Evolutionary conservation across 2,797 vertebrate genomes (phyloP).

Genomic region (Diglossa cyanea): DNA sequence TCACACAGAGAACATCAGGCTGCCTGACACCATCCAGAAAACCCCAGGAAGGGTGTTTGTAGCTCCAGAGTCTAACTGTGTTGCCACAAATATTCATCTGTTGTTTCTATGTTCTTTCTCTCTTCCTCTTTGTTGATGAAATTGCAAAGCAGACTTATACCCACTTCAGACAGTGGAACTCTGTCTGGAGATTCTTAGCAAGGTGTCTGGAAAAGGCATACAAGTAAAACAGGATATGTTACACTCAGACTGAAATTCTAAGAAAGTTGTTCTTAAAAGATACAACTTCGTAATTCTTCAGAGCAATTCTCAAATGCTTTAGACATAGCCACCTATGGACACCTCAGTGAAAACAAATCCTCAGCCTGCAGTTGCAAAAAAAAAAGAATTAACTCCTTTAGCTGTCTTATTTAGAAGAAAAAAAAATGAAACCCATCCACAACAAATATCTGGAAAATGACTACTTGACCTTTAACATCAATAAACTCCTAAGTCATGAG

Average conservation of each 20-base stretch:
- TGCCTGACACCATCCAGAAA: not conserved
- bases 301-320: not conserved
- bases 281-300: not conserved
- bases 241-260: not conserved
- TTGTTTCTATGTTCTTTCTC: not conserved
- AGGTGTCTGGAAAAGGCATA: not conserved
- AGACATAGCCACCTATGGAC: not conserved
- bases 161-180: not conserved
- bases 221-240: not conserved
- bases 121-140: not conserved
- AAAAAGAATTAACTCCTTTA: not conserved
- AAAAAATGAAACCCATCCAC: not conserved
- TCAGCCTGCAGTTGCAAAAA: not conserved
- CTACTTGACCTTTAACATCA: not conserved
- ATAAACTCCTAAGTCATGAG: not conserved
- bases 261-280: not conserved
- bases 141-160: not conserved
- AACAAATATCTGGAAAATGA: not conserved
- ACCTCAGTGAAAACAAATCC: not conserved
- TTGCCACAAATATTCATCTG: not conserved
- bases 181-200: not conserved
- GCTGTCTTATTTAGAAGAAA: not conserved
- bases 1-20: not conserved
- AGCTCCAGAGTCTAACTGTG: not conserved
- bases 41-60: not conserved